Base-by-base conservation (phyloP, 2,888 invertebrate genomes). In the Hyalella azteca region DNA sequence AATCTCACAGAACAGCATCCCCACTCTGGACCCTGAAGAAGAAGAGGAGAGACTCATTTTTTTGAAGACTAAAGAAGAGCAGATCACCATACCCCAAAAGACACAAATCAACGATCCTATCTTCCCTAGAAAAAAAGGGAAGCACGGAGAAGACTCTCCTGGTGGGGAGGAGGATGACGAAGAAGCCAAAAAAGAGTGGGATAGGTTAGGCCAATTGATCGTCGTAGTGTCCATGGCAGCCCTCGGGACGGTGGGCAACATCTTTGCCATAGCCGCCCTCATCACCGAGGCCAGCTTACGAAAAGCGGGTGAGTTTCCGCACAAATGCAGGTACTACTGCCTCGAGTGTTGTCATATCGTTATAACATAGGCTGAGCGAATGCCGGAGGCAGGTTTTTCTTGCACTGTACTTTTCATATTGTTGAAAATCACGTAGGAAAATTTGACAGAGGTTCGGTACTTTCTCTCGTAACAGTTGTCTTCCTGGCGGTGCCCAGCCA, bases 181-280 rank as follows among this genome's bases (percentile, higher is more conserved):
- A 22, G 66, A 19, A 39, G 91, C 90, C 85, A 88, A 90, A 0
- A 89, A 87, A 88, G 91, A 92, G 81, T 93, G 93, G 93, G 91
- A 93, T 5, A 89, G 92, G 36, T 89, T 93, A 36, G 91, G 91
- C 1, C 89, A 93, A 19, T 89, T 94, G 0, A 87, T 93, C 7
- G 88, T 93, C 45, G 88, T 93, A 77, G 91, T 92, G 0, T 90
- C 91, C 3, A 89, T 93, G 84, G 90, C 92, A 0, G 91, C 92
- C 1, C 88, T 92, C 75, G 92, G 92, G 13, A 92, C 92, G 86
- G 90, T 93, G 87, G 94, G 93, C 0, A 93, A 93, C 86, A 91
- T 93, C 22, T 94, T 92, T 87, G 91, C 93, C 89, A 93, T 93
- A 82, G 93, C 92, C 84, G 91, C 93, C 7, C 91, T 93, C 81